Evolutionary conservation across 2,888 invertebrate genomes (phyloP).

Genomic region (Branchinecta sandiegonensis): DNA sequence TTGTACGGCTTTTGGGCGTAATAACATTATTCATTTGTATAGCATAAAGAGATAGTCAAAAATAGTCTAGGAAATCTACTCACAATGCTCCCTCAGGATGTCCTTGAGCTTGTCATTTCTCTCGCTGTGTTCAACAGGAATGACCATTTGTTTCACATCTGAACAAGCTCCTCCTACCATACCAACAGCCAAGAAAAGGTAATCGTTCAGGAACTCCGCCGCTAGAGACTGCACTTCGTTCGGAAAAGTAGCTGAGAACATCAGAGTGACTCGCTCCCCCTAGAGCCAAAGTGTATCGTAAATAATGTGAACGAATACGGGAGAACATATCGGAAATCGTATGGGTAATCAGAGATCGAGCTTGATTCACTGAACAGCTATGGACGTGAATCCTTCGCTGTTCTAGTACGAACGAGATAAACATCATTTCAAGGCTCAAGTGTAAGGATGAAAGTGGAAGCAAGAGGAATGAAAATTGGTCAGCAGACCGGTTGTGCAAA

Average conservation of each 20-base stretch:
- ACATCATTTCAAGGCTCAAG: too few relatives aligned
- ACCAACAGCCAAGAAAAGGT: slow-evolving; percentile 79
- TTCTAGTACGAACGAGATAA: too few relatives aligned
- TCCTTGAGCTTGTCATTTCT: slow-evolving; percentile 59
- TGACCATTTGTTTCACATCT: slow-evolving; percentile 70
- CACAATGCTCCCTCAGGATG: slow-evolving; percentile 47
- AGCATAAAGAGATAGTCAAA: too few relatives aligned
- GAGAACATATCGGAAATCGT: neutral
- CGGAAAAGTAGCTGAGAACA: slow-evolving; percentile 67
- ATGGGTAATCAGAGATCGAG: neutral
- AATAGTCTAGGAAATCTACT: slow-evolving; percentile 19
- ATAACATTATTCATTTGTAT: too few relatives aligned
- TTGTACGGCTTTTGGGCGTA: too few relatives aligned
- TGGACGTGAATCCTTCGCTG: too few relatives aligned
- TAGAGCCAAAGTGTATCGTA: slow-evolving; percentile 32
- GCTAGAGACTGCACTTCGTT: slow-evolving; percentile 60
- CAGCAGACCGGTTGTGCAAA: too few relatives aligned
- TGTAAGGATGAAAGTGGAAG: too few relatives aligned
- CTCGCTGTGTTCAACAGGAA: slow-evolving; percentile 50
- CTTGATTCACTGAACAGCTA: too few relatives aligned
- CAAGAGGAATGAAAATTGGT: too few relatives aligned
- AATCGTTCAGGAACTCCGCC: slow-evolving; percentile 54
- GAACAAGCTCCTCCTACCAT: slow-evolving; percentile 81
- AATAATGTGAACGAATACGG: neutral
- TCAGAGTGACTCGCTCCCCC: slow-evolving; percentile 47